Evolutionary conservation across 2,888 invertebrate genomes (phyloP), one percentile per base, ranked within the genome.

Genomic region (Leptothorax acervorum): DNA sequence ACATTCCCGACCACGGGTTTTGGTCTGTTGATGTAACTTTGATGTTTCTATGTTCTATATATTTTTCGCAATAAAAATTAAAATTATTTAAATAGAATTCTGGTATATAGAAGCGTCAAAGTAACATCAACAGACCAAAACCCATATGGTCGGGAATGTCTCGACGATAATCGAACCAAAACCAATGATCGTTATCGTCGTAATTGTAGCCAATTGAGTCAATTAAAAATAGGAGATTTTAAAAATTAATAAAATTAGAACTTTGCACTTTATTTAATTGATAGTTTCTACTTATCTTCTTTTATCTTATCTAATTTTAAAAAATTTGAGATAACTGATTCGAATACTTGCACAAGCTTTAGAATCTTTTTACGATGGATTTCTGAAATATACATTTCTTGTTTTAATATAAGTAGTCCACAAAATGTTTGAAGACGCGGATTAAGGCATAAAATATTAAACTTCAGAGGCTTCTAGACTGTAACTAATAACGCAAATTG

Each of bases 401-500:
- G 3, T 42, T 55, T 66, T 42, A 55, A 23, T 23, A 23, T 23
- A 42, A 28, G 18, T 23, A 9, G 31, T 31, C 23, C 42, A 39
- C 9, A 55, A 70, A 57, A 63, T 53, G n/a, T 0, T 78, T 31
- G 23, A 79, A 57, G 35, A 48, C 23, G 23, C 23, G 23, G 45
- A 48, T 78, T 23, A 23, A 55, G 12, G 23, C 4, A n/a, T 71
- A 18, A 71, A 39, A 71, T 71, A 48, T 51, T 31, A 39, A 71
- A 60, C 45, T 11, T 45, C 5, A 55, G n/a, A 55, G 28, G 53
- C 12, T 68, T 57, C 11, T 53, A 28, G 18, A 55, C 48, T 39
- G 53, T n/a, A 79, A 57, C 55, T 31, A 68, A 68, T 45, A 68
- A 53, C 53, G 8, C 18, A 39, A 81, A 71, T 62, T 60, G 35